These are phyloP conservation scores for Paralichthys olivaceus DNA, from an alignment of 2,113 vertebrate genomes.

Conservation along the genomic window DNA sequence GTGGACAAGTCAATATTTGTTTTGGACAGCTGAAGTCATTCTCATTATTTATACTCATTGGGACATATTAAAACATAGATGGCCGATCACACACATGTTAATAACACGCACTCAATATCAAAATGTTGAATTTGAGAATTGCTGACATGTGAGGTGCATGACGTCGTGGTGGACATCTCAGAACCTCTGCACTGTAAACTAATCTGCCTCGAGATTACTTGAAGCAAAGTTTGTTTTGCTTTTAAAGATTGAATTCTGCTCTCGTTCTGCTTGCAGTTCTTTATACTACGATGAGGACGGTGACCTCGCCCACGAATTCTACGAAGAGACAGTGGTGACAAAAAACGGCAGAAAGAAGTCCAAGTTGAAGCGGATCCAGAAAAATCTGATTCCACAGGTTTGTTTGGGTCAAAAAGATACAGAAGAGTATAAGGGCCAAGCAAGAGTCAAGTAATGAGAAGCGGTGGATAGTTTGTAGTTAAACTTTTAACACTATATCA, in stretches of 20 bases:
- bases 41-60: neutral
- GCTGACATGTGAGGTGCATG: no score
- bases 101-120: no score
- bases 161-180: neutral
- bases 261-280: constrained; percentile 82
- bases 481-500: no score
- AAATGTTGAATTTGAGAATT: no score
- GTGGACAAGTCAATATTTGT: neutral
- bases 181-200: neutral
- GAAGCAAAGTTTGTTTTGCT: neutral
- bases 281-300: constrained; percentile 98
- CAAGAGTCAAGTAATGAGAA: no score
- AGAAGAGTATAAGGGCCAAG: no score
- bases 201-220: neutral
- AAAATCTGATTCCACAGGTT: constrained; percentile 98
- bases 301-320: constrained; percentile 97
- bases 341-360: constrained; percentile 96
- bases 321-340: constrained; percentile 96
- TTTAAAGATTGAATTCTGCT: neutral
- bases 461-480: no score
- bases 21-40: neutral
- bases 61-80: neutral
- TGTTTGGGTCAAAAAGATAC: constrained; percentile 8
- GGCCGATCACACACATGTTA: neutral
- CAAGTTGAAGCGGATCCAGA: constrained; percentile 96